Conservation (phyloP, 2,797 vertebrate genomes). For the Glossophaga mutica region DNA sequence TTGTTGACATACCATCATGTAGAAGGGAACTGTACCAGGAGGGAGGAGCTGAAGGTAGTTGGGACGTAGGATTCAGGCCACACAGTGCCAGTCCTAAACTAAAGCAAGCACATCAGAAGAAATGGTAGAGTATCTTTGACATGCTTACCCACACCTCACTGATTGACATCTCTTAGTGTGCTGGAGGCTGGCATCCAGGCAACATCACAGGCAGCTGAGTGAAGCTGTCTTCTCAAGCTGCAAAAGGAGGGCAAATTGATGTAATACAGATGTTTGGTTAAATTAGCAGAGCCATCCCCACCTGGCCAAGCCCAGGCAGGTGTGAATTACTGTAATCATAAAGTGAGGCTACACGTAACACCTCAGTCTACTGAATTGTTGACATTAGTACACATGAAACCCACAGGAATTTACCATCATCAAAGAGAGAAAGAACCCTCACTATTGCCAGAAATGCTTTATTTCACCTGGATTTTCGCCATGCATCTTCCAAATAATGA, state of each 20-base stretch:
- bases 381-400: neutral
- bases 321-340: neutral
- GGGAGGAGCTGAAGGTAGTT: neutral
- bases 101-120: slow-evolving; percentile 57
- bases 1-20: slow-evolving; percentile 62
- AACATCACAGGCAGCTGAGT: neutral
- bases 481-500: neutral
- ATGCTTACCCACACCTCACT: neutral
- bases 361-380: neutral
- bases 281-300: slow-evolving; percentile 52
- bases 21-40: slow-evolving; percentile 16
- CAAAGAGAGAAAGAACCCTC: neutral
- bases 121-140: slow-evolving; percentile 56
- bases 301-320: slow-evolving; percentile 39
- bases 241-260: slow-evolving; percentile 13
- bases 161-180: slow-evolving; percentile 11
- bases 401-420: neutral
- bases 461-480: neutral
- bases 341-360: neutral
- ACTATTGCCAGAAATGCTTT: neutral
- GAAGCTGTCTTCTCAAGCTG: neutral
- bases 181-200: neutral
- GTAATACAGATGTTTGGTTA: slow-evolving; percentile 48
- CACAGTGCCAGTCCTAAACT: neutral
- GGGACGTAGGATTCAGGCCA: slow-evolving; percentile 60